A percentile compares a stretch with the other conserved stretches of the same genome.
phyloP scores from a whole-genome alignment of 2,888 invertebrate genomes.

The Apamea sordens region DNA sequence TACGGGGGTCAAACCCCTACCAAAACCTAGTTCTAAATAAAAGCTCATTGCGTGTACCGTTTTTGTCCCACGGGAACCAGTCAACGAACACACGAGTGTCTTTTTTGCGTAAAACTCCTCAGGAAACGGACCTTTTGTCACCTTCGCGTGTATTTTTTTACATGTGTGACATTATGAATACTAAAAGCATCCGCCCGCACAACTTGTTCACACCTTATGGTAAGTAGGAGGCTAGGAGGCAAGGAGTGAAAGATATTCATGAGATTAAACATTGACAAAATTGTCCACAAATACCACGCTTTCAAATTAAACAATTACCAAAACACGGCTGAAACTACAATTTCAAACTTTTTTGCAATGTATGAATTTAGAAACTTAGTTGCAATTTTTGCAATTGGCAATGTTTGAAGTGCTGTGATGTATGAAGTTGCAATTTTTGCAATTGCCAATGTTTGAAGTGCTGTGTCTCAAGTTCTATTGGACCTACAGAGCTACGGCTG shows the following conservation, averaged over 20 bases:
- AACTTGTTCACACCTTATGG: constrained; percentile 51
- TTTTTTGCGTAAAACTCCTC: constrained; percentile 48
- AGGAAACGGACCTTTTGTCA: constrained; percentile 54
- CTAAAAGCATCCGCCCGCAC: constrained; percentile 61
- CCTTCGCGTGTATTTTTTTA: constrained; percentile 50
- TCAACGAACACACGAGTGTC: constrained; percentile 13
- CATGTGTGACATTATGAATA: constrained; percentile 60
- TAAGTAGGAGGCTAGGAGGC: constrained; percentile 17
- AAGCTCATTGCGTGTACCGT: constrained; percentile 20
- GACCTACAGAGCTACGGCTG: neutral
- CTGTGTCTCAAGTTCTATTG: neutral
- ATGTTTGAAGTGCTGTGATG: neutral
- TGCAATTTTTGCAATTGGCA: neutral
- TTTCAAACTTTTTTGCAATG: neutral
- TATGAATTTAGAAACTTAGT: too few species aligned
- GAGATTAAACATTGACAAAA: constrained; percentile 13
- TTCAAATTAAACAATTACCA: neutral
- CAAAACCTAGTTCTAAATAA: neutral
- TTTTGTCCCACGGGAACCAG: constrained; percentile 37
- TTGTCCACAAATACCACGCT: neutral
- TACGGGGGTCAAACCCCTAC: too few species aligned
- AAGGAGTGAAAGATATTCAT: constrained; percentile 10
- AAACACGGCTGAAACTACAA: neutral
- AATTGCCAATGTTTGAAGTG: neutral
- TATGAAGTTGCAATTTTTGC: too few species aligned